phyloP scores from a whole-genome alignment of 2,888 invertebrate species.

The Ellobium chinense region DNA sequence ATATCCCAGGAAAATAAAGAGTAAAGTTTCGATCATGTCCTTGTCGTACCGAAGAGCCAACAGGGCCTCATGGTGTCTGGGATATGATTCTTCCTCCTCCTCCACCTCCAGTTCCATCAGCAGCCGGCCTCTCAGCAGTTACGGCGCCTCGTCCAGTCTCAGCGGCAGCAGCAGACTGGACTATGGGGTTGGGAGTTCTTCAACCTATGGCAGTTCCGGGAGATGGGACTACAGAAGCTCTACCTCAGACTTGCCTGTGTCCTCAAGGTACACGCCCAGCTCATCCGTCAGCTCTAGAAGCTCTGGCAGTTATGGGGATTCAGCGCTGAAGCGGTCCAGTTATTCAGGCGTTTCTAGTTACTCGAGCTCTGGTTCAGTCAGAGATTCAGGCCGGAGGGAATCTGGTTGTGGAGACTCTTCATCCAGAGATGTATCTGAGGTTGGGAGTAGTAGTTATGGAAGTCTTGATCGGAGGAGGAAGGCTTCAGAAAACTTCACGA shows the following conservation, averaged over 20 bases:
- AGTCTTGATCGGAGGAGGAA: neutral
- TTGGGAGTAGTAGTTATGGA: neutral
- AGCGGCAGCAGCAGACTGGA: neutral
- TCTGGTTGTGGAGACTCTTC: neutral
- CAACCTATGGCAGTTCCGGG: neutral
- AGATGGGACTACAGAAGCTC: neutral
- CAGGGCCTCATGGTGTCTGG: conserved; percentile 14
- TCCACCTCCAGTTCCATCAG: neutral
- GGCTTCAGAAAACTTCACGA: neutral
- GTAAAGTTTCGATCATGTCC: too few species aligned
- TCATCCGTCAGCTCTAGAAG: neutral
- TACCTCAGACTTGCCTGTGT: neutral
- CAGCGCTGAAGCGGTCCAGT: neutral
- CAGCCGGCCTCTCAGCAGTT: neutral
- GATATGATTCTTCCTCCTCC: neutral
- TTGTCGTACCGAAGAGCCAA: conserved; percentile 7
- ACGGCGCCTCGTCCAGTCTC: neutral
- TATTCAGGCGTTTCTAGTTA: neutral
- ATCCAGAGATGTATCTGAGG: neutral
- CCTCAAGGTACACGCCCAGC: conserved; percentile 13
- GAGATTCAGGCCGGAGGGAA: neutral
- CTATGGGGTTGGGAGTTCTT: neutral
- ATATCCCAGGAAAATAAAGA: too few species aligned
- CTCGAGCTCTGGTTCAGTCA: neutral
- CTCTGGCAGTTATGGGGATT: neutral